Evolutionary conservation across 2,797 vertebrate species (phyloP).

Genomic region (Mionectes olivaceus): DNA sequence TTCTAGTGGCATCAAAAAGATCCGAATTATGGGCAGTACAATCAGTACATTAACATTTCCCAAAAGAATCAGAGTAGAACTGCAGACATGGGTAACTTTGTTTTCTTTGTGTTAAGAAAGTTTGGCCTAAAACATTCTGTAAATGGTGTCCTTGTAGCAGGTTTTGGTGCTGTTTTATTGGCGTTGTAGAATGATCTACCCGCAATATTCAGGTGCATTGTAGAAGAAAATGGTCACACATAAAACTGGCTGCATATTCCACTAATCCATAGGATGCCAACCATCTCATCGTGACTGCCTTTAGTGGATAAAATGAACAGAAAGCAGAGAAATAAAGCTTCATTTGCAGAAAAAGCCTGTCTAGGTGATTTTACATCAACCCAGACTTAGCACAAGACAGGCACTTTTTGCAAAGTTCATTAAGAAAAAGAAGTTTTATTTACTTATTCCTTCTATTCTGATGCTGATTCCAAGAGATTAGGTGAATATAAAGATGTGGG

Average conservation of each 20-base stretch:
- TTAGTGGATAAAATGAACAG: neutral
- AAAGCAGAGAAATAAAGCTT: neutral
- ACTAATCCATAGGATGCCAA: neutral
- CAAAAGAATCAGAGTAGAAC: neutral
- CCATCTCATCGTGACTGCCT: neutral
- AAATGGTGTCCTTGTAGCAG: neutral
- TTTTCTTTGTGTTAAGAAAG: neutral
- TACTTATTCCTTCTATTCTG: neutral
- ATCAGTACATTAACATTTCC: neutral
- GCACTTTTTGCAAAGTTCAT: too few species aligned
- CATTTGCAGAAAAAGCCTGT: neutral
- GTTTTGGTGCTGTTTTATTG: accelerated
- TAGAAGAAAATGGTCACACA: accelerated
- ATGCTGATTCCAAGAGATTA: neutral
- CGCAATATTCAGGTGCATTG: accelerated
- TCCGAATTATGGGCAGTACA: neutral
- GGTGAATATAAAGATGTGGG: neutral
- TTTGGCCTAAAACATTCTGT: neutral
- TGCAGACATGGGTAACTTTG: neutral
- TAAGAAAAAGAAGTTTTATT: neutral
- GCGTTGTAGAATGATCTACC: neutral
- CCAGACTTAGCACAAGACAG: neutral
- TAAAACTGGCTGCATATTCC: neutral
- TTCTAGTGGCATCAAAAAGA: neutral
- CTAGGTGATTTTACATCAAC: neutral